Evolutionary conservation across 2,888 invertebrate genomes (phyloP), one percentile per base, ranked within the genome.

Genomic region (Chorisops tibialis): DNA sequence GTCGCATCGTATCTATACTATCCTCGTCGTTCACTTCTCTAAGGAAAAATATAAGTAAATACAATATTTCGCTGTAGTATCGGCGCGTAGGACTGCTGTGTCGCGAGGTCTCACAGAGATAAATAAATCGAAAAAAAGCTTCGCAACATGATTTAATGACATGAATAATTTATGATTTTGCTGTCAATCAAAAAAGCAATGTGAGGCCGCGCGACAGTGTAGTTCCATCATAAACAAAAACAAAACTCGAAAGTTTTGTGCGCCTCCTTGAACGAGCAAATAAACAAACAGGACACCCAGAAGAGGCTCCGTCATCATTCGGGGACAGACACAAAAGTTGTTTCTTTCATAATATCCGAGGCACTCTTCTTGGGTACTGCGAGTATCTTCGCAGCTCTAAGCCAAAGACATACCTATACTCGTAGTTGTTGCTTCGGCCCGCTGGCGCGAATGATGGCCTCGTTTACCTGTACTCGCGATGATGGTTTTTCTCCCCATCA

Each of bases 131-230:
- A 67, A 68, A 73, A 30, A 30, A 75, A 73, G 71, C 75, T 76
- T 73, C 75, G 76, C 76, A 77, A 77, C 77, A 77, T 77, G 77
- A 77, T 77, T 77, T 77, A 77, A 77, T 77, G 77, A 77, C 77
- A 77, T 77, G 77, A 77, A 77, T 77, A 75, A 77, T 77, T 76
- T 77, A 77, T 77, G 75, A 77, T 74, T 75, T 75, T 45, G 73
- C 76, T 77, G 77, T 77, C 77, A 77, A 77, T 77, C 77, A 77
- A 75, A 77, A 75, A 75, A 74, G 64, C 67, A 65, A 67, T 65
- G 64, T 63, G 37, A 59, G 47, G 37, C 21, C 45, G 45, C 56
- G 45, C 43, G 56, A 56, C 56, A 56, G 39, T 56, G 56, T 56
- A n/a, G 43, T 35, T 24, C 45, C 16, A 43, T 45, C 39, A 39